Evolutionary conservation across 1,140 invertebrate genomes (phyloP), one percentile per base, ranked within the genome.

Genomic region (Medauroidea extradentata): DNA sequence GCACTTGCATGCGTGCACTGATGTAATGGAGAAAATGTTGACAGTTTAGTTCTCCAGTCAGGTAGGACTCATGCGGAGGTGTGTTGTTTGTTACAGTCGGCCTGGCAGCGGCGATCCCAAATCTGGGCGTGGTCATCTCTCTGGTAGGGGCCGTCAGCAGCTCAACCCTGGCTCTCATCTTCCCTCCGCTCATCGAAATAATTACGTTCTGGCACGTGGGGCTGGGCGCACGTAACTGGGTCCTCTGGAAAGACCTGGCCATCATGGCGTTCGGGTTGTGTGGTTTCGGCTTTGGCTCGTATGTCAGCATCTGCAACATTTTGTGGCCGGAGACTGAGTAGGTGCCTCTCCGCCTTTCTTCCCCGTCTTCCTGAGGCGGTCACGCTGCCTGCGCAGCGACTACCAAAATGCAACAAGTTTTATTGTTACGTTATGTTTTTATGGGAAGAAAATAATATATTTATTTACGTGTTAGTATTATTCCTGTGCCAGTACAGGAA

Each of bases 151-250:
- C 94, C 11, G 84, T 96, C 41, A 91, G 89, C 69, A 93, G 91
- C 68, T 93, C 90, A 11, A 86, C 91, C 0, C 78, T 96, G 53
- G 93, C 94, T 0, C 78, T 96, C 0, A 93, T 97, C 63, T 92
- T 96, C 64, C 94, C 94, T 49, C 91, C 94, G 0, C 74, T 94
- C 14, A 89, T 97, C 57, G 91, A 97, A 72, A 86, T 94, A n/a
- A 79, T 94, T 23, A 89, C 87, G 2, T 87, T 86, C 65, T 89
- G 85, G 81, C 80, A 85, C 4, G 77, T 83, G 44, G 80, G 83
- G 18, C 77, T 85, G 43, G 85, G 84, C 11, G 78, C 73, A 65
- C 77, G 79, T 59, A 77, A 79, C 53, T 85, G 83, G 81, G 78
- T 79, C 46, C 69, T 89, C 3, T 84, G 82, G 79, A 90, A 90